Evolutionary conservation across 2,888 invertebrate species (phyloP), one percentile per base, ranked within the genome.

Genomic region (Euzophera pinguis): DNA sequence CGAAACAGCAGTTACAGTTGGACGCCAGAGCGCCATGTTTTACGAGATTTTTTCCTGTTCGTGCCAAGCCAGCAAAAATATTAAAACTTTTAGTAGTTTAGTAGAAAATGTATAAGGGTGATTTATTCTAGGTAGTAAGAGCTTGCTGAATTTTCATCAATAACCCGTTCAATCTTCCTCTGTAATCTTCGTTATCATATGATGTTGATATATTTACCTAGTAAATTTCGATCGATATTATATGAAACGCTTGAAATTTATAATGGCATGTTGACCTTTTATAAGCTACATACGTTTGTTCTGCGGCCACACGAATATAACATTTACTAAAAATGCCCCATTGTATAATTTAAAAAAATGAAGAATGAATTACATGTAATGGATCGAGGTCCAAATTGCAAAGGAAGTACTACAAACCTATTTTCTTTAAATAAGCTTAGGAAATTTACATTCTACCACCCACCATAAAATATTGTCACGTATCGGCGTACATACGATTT

Each of bases 391-490:
- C 49, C 29, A 17, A 48, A 17, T 47, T 51, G 32, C 41, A 52
- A 48, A 57, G 57, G 60, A 59, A 59, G 62, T 54, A 43, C 56
- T 53, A 53, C 47, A 56, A 54, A 63, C 61, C 61, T 55, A 43
- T 57, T 57, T 57, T 52, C 50, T 52, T 12, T 54, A 51, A 9
- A 55, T 54, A 52, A 42, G 27, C 1, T 41, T 13, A 12, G 47
- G 16, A 35, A 39, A 50, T 35, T 37, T 50, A 38, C 27, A 38
- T 38, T 22, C 5, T 22, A 27, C 10, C 37, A 17, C 9, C 38
- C 34, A 50, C 32, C 13, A 16, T 39, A 35, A 50, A 42, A 50
- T 50, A 50, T 42, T 34, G 4, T 50, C 41, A 50, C 45, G 45
- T 45, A 45, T 27, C 8, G 32, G 13, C 12, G 13, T 9, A 9